phyloP scores from a whole-genome alignment of 2,797 vertebrate genomes.

The Karalla daura region DNA sequence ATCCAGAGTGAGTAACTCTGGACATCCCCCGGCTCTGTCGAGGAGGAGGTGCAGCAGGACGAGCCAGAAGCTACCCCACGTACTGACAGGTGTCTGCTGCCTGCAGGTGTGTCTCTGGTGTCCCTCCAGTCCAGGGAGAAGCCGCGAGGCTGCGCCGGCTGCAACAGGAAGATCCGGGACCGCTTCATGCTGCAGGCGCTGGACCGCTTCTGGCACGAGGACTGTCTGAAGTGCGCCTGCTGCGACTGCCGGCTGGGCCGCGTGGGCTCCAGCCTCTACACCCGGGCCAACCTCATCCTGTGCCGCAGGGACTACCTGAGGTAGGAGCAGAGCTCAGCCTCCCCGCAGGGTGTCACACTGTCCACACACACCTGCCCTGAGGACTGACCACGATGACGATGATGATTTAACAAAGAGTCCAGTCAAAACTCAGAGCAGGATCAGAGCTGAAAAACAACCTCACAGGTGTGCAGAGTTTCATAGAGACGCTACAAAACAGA shows the following conservation, averaged over 20 bases:
- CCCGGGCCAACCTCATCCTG: slow-evolving; percentile 98
- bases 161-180: slow-evolving; percentile 97
- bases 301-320: slow-evolving; percentile 98
- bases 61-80: too few relatives aligned
- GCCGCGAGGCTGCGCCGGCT: slow-evolving; percentile 96
- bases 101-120: slow-evolving; percentile 96
- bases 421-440: neutral
- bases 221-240: slow-evolving; percentile 98
- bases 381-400: too few relatives aligned
- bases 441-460: neutral
- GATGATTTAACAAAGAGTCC: neutral
- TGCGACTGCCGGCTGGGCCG: slow-evolving; percentile 97
- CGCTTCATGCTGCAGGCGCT: slow-evolving; percentile 97
- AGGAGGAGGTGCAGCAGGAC: too few relatives aligned
- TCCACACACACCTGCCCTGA: too few relatives aligned
- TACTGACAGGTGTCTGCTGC: neutral
- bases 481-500: neutral
- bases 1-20: too few relatives aligned
- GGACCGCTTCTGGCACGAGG: slow-evolving; percentile 98
- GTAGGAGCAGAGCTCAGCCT: too few relatives aligned
- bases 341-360: too few relatives aligned
- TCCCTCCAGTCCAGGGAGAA: slow-evolving; percentile 97
- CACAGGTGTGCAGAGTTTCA: neutral
- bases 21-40: too few relatives aligned
- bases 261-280: slow-evolving; percentile 98